Evolutionary conservation across 2,888 invertebrate genomes (phyloP), one percentile per base, ranked within the genome.

Genomic region (Bellardia bayeri): DNA sequence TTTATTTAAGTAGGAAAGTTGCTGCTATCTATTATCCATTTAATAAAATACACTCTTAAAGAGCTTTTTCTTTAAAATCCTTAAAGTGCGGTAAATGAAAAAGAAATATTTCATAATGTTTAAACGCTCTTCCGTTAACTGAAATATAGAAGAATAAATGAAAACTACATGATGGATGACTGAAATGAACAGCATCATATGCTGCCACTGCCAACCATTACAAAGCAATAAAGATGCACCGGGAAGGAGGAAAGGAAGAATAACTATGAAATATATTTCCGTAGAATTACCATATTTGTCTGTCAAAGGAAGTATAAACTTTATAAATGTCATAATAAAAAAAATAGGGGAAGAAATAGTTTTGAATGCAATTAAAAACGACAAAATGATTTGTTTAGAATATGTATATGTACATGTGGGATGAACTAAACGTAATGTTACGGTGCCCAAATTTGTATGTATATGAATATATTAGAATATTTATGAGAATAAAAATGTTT

Each of bases 161-260:
- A 58, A 30, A 58, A 58, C 58, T 58, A 33, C 58, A 58, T 33
- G 58, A 58, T 58, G 33, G 58, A 58, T 58, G 58, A 8, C 30
- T 13, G 9, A 30, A 30, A 58, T 30, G 13, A 58, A 58, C 13
- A 30, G 2, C 58, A 58, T 3, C 58, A 58, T 58, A 58, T 58
- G 58, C 4, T 58, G 58, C 30, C 30, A 58, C 14, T 13, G 49
- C 30, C 56, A 58, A 30, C 23, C 58, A 58, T 58, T 58, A 30
- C 33, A 58, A 33, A 13, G 4, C 30, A 30, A 23, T 2, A 13
- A 30, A 30, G 13, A 58, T 51, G n/a, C 13, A 1, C 5, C 13
- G n/a, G 6, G 51, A 30, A 13, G 13, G 5, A 58, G 4, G 13
- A 30, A 30, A 13, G 13, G 33, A 3, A 33, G 13, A 58, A 30